Percentiles rank a stretch among this genome's conserved stretches.
These are phyloP conservation scores for Hypotaenidia okinawae DNA, from an alignment of 2,797 vertebrate species.

Conservation along the genomic window DNA sequence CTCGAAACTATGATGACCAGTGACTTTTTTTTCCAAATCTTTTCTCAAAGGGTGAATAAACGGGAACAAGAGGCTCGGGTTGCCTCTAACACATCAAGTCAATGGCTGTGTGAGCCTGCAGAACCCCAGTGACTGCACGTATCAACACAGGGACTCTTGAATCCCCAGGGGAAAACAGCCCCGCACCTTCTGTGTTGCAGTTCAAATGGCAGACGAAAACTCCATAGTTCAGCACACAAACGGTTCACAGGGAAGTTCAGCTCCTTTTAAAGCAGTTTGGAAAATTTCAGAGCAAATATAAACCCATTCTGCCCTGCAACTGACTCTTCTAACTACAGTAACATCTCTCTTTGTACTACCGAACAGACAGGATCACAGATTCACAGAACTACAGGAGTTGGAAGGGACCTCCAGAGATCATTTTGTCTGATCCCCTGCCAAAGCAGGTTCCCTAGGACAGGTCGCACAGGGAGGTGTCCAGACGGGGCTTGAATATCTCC, in stretches of 20 bases:
- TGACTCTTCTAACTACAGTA: background rate
- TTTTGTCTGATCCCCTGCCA: no score
- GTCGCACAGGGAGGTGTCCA: no score
- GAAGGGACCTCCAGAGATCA: no score
- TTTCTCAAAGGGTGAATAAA: background rate
- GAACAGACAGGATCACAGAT: background rate
- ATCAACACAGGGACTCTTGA: background rate
- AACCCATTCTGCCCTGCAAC: background rate
- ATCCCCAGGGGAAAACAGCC: background rate
- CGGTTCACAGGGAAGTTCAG: background rate
- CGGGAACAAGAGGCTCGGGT: background rate
- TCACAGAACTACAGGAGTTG: no score
- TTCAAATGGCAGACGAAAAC: background rate
- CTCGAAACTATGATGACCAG: accelerated
- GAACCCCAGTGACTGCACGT: background rate
- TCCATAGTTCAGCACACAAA: background rate
- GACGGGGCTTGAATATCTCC: no score
- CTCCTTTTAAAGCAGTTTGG: background rate
- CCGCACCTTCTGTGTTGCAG: background rate
- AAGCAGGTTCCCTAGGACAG: no score
- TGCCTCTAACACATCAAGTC: background rate
- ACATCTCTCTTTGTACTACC: background rate
- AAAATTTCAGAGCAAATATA: background rate
- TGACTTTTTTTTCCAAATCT: background rate
- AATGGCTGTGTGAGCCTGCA: background rate